phyloP scores from a whole-genome alignment of 2,797 vertebrate genomes.

The Syndactyla subalaris region DNA sequence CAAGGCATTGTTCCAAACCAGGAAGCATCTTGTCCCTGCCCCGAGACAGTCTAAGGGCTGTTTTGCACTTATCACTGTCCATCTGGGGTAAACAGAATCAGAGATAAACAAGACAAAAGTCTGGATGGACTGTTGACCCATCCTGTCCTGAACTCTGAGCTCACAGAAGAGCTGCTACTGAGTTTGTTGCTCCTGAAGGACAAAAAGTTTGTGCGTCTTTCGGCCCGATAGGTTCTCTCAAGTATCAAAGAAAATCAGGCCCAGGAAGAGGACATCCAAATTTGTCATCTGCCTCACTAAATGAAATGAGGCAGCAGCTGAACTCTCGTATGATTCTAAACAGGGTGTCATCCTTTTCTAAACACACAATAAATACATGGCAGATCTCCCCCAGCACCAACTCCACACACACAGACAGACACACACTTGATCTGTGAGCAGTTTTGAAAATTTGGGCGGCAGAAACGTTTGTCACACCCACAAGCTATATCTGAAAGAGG shows the following conservation, averaged over 20 bases:
- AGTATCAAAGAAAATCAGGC: not conserved
- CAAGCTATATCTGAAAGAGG: slow-evolving; percentile 13
- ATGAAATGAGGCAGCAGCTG: not conserved
- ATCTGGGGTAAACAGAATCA: not conserved
- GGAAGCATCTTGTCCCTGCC: not conserved
- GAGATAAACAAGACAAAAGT: not conserved
- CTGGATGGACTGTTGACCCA: not conserved
- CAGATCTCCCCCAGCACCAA: not conserved
- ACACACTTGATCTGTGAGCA: not conserved
- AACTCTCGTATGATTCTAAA: slow-evolving; percentile 30
- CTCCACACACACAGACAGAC: not conserved
- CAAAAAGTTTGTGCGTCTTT: not conserved
- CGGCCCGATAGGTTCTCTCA: not conserved
- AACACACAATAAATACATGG: slow-evolving; percentile 35
- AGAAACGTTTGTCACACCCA: not conserved
- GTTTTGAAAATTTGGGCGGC: slow-evolving; percentile 28
- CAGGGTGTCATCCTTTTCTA: slow-evolving; percentile 11
- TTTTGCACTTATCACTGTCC: not conserved
- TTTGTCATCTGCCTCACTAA: slow-evolving; percentile 14
- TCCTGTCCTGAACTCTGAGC: not conserved
- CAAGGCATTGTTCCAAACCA: not conserved
- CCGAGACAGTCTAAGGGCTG: not conserved
- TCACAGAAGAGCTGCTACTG: not conserved
- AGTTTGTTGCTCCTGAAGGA: not conserved
- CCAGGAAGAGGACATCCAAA: not conserved